Percentiles rank a stretch among this genome's conserved stretches.
These are phyloP conservation scores for Drosophila prostipennis DNA, from an alignment of 2,888 invertebrate genomes.

Conservation along the genomic window DNA sequence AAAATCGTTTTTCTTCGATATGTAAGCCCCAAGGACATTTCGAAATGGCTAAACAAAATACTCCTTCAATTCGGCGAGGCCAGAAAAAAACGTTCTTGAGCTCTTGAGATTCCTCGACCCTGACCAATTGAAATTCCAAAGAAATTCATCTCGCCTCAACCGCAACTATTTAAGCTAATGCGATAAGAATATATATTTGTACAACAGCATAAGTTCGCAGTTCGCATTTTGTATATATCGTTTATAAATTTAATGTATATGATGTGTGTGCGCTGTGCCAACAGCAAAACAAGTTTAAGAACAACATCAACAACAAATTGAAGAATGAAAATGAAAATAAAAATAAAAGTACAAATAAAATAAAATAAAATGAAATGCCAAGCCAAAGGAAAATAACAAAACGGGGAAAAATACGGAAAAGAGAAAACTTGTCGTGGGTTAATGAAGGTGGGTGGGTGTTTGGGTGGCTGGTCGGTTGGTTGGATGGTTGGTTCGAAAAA, in stretches of 20 bases:
- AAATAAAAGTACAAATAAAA: constrained; percentile 20
- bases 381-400: constrained; percentile 12
- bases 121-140: constrained; percentile 5
- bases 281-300: constrained; percentile 32
- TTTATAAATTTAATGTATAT: background rate
- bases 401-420: constrained; percentile 11
- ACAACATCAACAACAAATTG: constrained; percentile 53
- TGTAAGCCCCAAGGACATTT: too few species aligned
- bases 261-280: constrained; percentile 2
- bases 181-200: constrained; percentile 18
- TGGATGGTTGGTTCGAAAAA: background rate
- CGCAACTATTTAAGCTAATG: constrained; percentile 21
- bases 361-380: constrained; percentile 19
- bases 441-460: constrained; percentile 9
- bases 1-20: too few species aligned
- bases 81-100: background rate
- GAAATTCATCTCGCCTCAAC: constrained; percentile 1
- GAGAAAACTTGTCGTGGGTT: constrained; percentile 41
- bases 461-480: background rate
- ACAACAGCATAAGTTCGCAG: constrained; percentile 3
- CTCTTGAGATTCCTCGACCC: background rate
- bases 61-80: background rate
- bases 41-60: too few species aligned
- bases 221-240: too few species aligned
- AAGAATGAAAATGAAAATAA: constrained; percentile 39